These are phyloP conservation scores for Hippocampus barbouri DNA, from an alignment of 2,113 vertebrate genomes.

Conservation along the genomic window DNA sequence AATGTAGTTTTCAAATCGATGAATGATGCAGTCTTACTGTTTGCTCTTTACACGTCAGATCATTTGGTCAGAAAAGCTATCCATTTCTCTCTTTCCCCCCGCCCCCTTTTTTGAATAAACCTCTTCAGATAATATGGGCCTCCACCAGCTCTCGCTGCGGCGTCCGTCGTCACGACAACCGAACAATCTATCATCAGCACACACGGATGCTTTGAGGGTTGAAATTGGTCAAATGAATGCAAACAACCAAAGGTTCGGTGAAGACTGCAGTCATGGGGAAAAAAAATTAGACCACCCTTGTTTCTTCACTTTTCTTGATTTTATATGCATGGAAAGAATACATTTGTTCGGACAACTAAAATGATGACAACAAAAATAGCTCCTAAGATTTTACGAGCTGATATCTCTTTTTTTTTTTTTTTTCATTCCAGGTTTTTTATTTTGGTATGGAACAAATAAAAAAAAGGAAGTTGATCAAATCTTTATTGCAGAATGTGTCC, in stretches of 20 bases:
- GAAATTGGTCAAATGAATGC: background rate
- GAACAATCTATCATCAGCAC: slow-evolving; percentile 23
- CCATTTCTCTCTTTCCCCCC: background rate
- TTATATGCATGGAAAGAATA: no score
- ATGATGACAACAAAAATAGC: no score
- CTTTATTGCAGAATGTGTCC: background rate
- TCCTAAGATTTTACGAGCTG: no score
- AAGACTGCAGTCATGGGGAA: no score
- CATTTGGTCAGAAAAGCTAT: background rate
- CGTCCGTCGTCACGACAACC: slow-evolving; percentile 56
- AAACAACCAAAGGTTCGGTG: no score
- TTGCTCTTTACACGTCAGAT: background rate
- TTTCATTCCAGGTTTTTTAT: no score
- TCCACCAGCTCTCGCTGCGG: slow-evolving; percentile 28
- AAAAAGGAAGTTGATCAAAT: background rate
- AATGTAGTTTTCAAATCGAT: background rate
- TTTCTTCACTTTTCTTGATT: no score
- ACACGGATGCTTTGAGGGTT: slow-evolving; percentile 23
- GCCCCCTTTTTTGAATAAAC: slow-evolving; percentile 15
- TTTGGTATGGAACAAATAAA: background rate
- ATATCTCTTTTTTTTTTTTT: no score
- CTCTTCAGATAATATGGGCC: slow-evolving; percentile 20
- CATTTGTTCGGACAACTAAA: no score
- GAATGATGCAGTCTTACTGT: background rate
- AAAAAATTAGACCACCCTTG: no score